Conservation (phyloP, 2,113 vertebrate genomes). For the Paraplagusia blochii region DNA sequence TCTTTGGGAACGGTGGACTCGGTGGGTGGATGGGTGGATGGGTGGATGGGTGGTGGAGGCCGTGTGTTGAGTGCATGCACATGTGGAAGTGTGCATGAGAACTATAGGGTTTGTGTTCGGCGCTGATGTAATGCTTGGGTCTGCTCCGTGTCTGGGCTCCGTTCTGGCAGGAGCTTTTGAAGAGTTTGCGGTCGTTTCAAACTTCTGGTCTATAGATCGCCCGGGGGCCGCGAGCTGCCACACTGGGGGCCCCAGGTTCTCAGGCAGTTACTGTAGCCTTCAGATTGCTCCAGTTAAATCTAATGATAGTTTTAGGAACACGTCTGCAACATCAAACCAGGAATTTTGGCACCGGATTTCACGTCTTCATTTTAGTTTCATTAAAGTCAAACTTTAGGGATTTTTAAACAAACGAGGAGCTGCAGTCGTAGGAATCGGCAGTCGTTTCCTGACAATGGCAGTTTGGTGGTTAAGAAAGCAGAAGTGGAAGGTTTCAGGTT, state of each 20-base stretch:
- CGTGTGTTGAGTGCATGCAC: slow-evolving; percentile 6
- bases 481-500: no score
- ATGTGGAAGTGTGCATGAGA: neutral
- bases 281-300: neutral
- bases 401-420: no score
- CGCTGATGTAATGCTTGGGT: slow-evolving; percentile 52
- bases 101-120: slow-evolving; percentile 19
- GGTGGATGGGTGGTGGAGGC: slow-evolving; percentile 25
- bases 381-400: no score
- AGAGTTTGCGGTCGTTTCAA: slow-evolving; percentile 42
- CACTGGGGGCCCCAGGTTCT: slow-evolving; percentile 9
- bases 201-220: neutral
- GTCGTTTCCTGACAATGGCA: no score
- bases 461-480: no score
- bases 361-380: no score
- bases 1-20: slow-evolving; percentile 36
- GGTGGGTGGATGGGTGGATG: slow-evolving; percentile 29
- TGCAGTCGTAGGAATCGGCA: no score
- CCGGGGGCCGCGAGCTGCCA: slow-evolving; percentile 8
- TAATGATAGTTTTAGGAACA: slow-evolving; percentile 2
- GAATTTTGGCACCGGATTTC: no score
- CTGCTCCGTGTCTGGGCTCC: slow-evolving; percentile 34
- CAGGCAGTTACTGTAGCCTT: neutral
- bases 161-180: slow-evolving; percentile 21
- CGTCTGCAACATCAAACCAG: no score